Base-by-base conservation (phyloP, 2,797 vertebrate genomes). In the Cryptoprocta ferox region DNA sequence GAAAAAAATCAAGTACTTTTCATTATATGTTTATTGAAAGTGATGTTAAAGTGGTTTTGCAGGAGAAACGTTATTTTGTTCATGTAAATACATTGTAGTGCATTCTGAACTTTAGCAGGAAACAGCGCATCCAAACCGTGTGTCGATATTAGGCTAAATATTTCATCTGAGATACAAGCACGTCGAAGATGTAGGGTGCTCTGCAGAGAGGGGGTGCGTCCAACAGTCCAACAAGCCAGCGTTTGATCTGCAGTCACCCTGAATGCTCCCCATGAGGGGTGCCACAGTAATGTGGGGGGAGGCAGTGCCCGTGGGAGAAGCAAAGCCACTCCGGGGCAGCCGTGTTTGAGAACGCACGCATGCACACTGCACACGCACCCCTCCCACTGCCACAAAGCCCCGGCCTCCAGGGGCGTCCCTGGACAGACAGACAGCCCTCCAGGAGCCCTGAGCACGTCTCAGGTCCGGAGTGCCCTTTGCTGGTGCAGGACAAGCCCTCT, bases 301-400 rank as follows among this genome's bases (percentile, higher is more conserved):
- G 92, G 96, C 95, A 87, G 97, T 94, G 95, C 92, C 85, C 97
- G 94, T 71, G 90, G 96, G 96, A 97, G 94, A 94, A 89, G 48
- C 79, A 65, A 28, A 21, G 28, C 39, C 21, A 10, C 7, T 6
- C 14, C 89, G 42, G 81, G 79, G 65, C 68, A 93, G 76, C 37
- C 10, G 0, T 68, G 70, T 82, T 48, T 61, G 50, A 5, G 81
- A 15, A 48, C 1, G 0, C 11, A n/a, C 4, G 2, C 9, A 10
- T 13, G 9, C 68, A 63, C 5, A 30, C 0, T 0, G 12, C 9
- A 5, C 8, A 39, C 0, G 6, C 35, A 32, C 50, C 8, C 5
- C n/a, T 11, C 8, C 21, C 35, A 6, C 82, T 37, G 24, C 6
- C 28, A 12, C 37, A 8, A 18, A 59, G 18, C 78, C 56, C 65